These are phyloP conservation scores for Chloropsis hardwickii DNA, from an alignment of 2,113 vertebrate genomes.

Conservation along the genomic window DNA sequence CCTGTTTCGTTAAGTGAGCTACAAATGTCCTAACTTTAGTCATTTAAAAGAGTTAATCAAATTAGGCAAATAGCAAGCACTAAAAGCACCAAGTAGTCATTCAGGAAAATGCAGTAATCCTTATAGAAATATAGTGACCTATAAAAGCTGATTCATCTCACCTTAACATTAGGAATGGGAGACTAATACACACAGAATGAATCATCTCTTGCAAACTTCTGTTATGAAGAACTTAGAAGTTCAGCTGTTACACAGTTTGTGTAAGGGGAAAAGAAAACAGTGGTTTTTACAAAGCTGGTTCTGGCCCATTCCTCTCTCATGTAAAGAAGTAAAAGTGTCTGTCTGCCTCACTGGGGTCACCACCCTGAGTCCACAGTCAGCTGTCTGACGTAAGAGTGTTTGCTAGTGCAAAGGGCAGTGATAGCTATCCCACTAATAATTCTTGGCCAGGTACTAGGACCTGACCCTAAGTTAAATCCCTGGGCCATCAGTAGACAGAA, in stretches of 20 bases:
- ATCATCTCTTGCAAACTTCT: neutral
- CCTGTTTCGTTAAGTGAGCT: neutral
- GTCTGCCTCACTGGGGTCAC: fast-evolving
- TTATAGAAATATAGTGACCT: neutral
- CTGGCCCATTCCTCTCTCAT: neutral
- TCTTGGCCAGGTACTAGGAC: neutral
- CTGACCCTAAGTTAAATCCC: neutral
- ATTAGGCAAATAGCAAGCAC: neutral
- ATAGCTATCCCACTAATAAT: neutral
- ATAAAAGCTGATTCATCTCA: neutral
- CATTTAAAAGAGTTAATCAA: neutral
- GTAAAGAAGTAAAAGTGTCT: neutral
- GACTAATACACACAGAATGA: neutral
- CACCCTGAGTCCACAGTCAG: neutral
- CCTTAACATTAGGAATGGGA: neutral
- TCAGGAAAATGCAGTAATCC: neutral
- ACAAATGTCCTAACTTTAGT: neutral
- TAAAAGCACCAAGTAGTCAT: neutral
- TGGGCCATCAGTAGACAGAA: neutral
- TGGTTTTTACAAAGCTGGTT: neutral
- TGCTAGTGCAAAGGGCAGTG: neutral
- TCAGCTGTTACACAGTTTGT: neutral
- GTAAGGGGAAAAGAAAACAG: neutral
- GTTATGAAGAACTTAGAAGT: neutral
- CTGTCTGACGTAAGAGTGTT: neutral